Base-by-base conservation (phyloP, 2,113 vertebrate genomes). In the Saimiri boliviensis region DNA sequence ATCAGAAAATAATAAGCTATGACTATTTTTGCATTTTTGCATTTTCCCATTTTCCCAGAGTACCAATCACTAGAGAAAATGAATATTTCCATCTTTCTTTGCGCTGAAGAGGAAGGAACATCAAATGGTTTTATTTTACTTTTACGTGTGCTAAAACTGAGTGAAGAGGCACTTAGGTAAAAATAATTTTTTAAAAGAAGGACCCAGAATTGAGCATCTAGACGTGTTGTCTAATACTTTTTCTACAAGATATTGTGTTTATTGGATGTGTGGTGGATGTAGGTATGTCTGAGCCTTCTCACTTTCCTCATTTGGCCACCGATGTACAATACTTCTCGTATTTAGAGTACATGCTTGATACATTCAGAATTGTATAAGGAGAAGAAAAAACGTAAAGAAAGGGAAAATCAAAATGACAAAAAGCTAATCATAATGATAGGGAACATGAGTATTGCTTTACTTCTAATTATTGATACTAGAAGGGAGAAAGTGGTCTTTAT, bases 1-100 rank as follows among this genome's bases (percentile, higher is more conserved):
- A n/a, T 81, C 49, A 93, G 35, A 93, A 68, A 92, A 91, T 37
- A 63, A 81, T 73, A 77, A 42, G 3, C 35, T 47, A 63, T 60
- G 42, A 79, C 10, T 63, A 37, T 85, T 90, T 83, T 92, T 95
- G 32, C 19, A 93, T 85, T 94, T 94, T 3, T 80, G 20, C 21
- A 70, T 76, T 91, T 96, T 94, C 6, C 77, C 21, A 70, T 76
- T 91, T 96, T 94, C 6, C 77, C 35, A 83, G 71, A 56, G 49
- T 68, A 17, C 1, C 20, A 79, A 23, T 84, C 37, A 66, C 16
- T 68, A 74, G 7, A 30, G 70, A 90, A 93, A 88, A 88, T 49
- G 60, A 42, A 89, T 92, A 40, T 89, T 86, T 20, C 11, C 32
- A 2, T 91, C 35, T 89, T 91, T 93, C 30, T 74, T 1, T 71